Base-by-base conservation (phyloP, 1,140 invertebrate species). In the Musca domestica region DNA sequence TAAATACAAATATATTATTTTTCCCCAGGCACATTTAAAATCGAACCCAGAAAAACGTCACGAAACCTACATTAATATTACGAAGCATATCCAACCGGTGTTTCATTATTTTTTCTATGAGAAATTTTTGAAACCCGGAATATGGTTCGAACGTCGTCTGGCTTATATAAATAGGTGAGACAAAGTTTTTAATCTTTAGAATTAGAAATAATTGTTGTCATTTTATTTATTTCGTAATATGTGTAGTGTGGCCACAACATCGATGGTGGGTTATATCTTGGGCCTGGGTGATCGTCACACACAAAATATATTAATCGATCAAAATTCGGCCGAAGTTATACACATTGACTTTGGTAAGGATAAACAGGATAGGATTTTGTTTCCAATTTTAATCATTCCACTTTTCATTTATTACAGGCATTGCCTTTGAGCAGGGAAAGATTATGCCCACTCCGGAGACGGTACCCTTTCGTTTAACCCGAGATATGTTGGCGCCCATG, bases 401-500 rank as follows among this genome's bases (percentile, higher is more conserved):
- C 30, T 61, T 19, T 14, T 41, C 4, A 41, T n/a, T n/a, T n/a
- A n/a, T n/a, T n/a, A n/a, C n/a, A 91, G 94, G 95, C 20, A 93
- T 98, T 73, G 95, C 96, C 10, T 98, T 98, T 84, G 96, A 98
- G 73, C 93, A 95, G 85, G 95, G 95, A 0, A 90, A 89, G 77
- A 87, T 93, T n/a, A 82, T 98, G 46, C 90, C 90, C 0, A 92
- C 92, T 10, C 92, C 90, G 2, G 96, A 98, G 85, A 94, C 91
- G 0, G 90, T 98, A 30, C 96, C 96, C 0, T 98, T 98, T 81
- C 87, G 96, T 27, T 81, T 98, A 22, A 95, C 95, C 0, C 88
- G 95, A 75, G 95, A 98, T 80, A 90, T 98, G 41, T 89, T 95
- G 64, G 92, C 92, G 74, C 94, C 93, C 15, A 95, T 98, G 88